Evolutionary conservation across 2,888 invertebrate species (phyloP), one percentile per base, ranked within the genome.

Genomic region (Zele albiditarsus): DNA sequence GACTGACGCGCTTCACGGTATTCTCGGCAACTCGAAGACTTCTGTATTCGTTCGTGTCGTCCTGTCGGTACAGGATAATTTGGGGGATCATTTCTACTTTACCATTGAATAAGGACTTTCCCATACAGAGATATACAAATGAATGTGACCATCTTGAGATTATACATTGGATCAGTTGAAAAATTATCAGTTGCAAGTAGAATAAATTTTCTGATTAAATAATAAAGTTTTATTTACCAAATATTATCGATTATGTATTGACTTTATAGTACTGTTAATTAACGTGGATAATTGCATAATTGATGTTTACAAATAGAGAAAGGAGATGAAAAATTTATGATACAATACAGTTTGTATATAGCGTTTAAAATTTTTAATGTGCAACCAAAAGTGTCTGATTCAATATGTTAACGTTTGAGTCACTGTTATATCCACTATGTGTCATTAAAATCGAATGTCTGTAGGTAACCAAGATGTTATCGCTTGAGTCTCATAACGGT

Each of bases 401-500:
- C 33, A 27, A 25, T 31, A 60, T 71, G 60, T 33, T 42, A 62
- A 70, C 33, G 38, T 25, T 46, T 25, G 25, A 71, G 42, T 60
- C 66, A 62, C 66, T 28, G 58, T 75, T 75, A 58, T 74, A 31
- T 65, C 27, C 66, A 20, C n/a, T 38, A 25, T 58, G 67, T 76
- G 25, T 68, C 78, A 72, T 77, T 79, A 73, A 76, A 78, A 79
- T 78, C 76, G 73, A 80, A 78, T 77, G 78, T 78, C 74, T 75
- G 69, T 71, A 75, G 78, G 77, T 80, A 79, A 76, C 77, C 73
- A 79, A 79, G 81, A 83, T 82, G 80, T 82, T 82, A 83, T 84
- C 81, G 79, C 71, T 78, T 77, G 76, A 81, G 81, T 80, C 78
- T 81, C 78, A 80, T 82, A 82, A 84, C 80, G 78, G 81, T 80